Percentiles rank a stretch among this genome's conserved stretches.
Conservation (phyloP, 2,888 invertebrate species). For the Agrochola lota region DNA sequence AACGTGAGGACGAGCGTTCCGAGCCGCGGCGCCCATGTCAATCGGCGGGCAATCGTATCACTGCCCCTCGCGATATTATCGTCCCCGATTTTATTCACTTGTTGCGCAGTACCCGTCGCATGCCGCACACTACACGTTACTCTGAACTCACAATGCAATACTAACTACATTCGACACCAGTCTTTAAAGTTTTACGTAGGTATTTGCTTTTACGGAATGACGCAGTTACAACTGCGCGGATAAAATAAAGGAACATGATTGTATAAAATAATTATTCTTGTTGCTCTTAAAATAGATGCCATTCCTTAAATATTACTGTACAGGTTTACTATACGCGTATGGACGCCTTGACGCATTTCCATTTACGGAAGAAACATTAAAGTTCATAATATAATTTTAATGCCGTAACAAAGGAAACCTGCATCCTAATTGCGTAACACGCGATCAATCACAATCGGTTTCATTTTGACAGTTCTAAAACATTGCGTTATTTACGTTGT, state of each 20-base stretch:
- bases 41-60: conserved; percentile 79
- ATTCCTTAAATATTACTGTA: conserved; percentile 36
- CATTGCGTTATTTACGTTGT: too few relatives aligned
- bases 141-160: conserved; percentile 82
- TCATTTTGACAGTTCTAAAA: too few relatives aligned
- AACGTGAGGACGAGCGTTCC: conserved; percentile 88
- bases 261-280: conserved; percentile 53
- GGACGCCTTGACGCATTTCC: conserved; percentile 19
- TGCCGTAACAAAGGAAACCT: background rate
- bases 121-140: conserved; percentile 83
- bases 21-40: conserved; percentile 89
- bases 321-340: conserved; percentile 1
- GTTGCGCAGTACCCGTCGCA: conserved; percentile 83
- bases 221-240: conserved; percentile 70
- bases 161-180: conserved; percentile 80
- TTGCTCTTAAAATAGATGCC: conserved; percentile 50
- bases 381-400: background rate
- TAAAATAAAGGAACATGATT: conserved; percentile 59
- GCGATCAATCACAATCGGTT: too few relatives aligned
- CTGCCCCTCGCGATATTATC: conserved; percentile 81
- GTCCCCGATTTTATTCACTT: conserved; percentile 86
- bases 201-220: conserved; percentile 74
- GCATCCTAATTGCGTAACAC: too few relatives aligned
- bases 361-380: background rate
- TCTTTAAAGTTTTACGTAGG: conserved; percentile 76